Evolutionary conservation across 2,797 vertebrate species (phyloP), one percentile per base, ranked within the genome.

Genomic region (Champsocephalus esox): DNA sequence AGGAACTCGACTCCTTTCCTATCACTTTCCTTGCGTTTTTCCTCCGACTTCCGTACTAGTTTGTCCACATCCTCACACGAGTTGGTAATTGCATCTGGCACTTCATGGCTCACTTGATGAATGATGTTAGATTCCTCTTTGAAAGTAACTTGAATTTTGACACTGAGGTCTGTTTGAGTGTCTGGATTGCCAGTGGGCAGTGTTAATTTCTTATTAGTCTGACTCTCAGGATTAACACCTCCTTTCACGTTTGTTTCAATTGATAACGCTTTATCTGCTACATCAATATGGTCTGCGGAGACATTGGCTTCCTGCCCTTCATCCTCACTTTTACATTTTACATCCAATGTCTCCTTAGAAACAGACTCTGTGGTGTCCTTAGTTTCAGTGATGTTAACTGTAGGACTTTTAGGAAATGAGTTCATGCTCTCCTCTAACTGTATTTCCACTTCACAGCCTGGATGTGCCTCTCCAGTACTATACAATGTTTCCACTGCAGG

Each of bases 141-240:
- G 0, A 86, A 82, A 49, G 75, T 74, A 16, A 90, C 74, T 72
- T 88, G 76, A 60, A 81, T 68, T 82, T 88, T 90, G 46, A 89
- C 81, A 73, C 85, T 84, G 38, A 89, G 66, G 32, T 90, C 83
- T 28, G 73, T 75, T 63, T 79, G 80, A 66, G 38, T 78, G 43
- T 77, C 73, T 66, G 76, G 66, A 67, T 41, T 66, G 12, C 45
- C 45, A 48, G 19, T 50, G 17, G 64, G 67, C 21, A 77, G 69
- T 58, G 54, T 50, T 49, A 28, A 4, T 51, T n/a, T 79, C 57
- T 65, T 59, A 12, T 77, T 64, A 56, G 38, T 60, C 14, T 71
- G 72, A 59, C 41, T 63, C 34, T 80, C 76, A 65, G 67, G 50
- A 68, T 57, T 77, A 52, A 4, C 32, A 60, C 44, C 66, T 77